Base-by-base conservation (phyloP, 2,797 vertebrate species). In the Heterohyrax brucei region DNA sequence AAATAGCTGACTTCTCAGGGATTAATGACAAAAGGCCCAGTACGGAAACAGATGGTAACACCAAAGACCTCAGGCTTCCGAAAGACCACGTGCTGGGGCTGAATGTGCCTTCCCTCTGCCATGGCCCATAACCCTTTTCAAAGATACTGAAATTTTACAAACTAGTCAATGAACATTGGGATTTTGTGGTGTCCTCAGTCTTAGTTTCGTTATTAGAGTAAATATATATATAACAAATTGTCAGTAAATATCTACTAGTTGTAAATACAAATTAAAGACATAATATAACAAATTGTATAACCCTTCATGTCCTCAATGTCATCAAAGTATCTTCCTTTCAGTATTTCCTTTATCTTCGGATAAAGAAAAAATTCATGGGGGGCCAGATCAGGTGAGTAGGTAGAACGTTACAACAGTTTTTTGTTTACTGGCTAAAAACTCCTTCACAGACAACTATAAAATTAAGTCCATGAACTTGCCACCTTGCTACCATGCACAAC, bases 1-100 rank as follows among this genome's bases (percentile, higher is more conserved):
- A 28, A 78, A 81, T 19, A 93, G 53, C 9, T 70, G 77, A 70
- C n/a, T 95, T 93, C 62, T 59, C 44, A 50, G 24, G 59, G 18
- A 61, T 90, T 89, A 62, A 78, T 77, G 82, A 88, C 30, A 56
- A 75, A 95, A 84, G 81, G 80, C 77, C 44, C 73, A 70, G 18
- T 75, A 64, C 39, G 30, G 70, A 94, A 94, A 66, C 18, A 56
- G 48, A 0, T 4, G 56, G 44, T 64, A 33, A 61, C 56, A 61
- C 64, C 61, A 66, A 59, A 75, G 18, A 50, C 21, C 22, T 64
- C 22, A 70, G 82, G 53, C 77, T 87, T 66, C 9, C 10, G 85
- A 82, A 46, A 66, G 30, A 86, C 2, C 87, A 3, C 2, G 12
- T 7, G 22, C 64, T 62, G 66, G 46, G 33, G 19, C 24, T 14